These are phyloP conservation scores for Diabrotica virgifera DNA, from an alignment of 1,140 invertebrate genomes.

Conservation along the genomic window DNA sequence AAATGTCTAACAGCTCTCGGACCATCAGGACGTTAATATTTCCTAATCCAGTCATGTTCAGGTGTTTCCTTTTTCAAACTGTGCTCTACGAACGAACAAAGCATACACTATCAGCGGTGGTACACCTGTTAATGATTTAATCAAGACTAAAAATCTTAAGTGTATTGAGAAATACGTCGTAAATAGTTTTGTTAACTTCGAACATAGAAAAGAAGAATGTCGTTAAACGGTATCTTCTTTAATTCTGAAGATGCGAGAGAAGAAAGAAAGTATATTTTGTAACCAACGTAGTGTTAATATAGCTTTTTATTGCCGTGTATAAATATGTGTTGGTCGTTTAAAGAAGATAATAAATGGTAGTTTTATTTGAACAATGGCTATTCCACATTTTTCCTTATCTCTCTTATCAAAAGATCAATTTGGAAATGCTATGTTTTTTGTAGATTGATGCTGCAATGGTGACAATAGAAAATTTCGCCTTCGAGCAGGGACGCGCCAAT, in stretches of 20 bases:
- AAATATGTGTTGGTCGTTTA: no score
- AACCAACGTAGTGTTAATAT: not conserved
- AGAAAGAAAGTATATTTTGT: conserved; percentile 1
- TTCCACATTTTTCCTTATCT: no score
- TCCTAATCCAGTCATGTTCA: not conserved
- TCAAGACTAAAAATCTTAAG: conserved; percentile 3
- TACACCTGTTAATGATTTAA: not conserved
- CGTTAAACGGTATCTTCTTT: not conserved
- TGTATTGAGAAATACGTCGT: not conserved
- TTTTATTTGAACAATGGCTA: no score
- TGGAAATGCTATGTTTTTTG: no score
- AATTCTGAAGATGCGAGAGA: not conserved
- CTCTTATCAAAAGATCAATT: no score
- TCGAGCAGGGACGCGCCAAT: no score
- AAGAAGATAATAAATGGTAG: no score
- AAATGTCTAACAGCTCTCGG: no score
- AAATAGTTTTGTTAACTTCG: not conserved
- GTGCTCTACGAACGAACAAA: not conserved
- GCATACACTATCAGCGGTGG: not conserved
- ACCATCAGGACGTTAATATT: not conserved
- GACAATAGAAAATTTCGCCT: no score
- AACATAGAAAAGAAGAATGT: no score
- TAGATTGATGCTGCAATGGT: no score
- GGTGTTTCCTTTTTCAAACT: not conserved
- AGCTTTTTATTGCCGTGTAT: no score